phyloP scores from a whole-genome alignment of 2,113 vertebrate species.

The Thryonomys swinderianus region DNA sequence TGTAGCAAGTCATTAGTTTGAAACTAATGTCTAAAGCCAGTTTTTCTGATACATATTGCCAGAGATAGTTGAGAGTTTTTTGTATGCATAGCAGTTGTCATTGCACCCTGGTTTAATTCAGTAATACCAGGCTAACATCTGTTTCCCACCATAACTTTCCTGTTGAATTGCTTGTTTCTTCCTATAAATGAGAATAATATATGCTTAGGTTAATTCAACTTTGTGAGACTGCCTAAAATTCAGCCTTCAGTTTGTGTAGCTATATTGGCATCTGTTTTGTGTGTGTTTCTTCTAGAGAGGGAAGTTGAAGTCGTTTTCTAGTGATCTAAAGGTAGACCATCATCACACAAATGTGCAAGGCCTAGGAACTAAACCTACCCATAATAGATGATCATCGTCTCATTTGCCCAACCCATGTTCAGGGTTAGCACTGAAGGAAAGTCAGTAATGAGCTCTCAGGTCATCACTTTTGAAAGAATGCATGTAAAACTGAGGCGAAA shows the following conservation, averaged over 20 bases:
- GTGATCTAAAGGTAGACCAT: neutral
- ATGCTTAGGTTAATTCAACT: constrained; percentile 11
- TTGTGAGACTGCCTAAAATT: constrained; percentile 26
- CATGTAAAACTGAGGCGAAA: constrained; percentile 26
- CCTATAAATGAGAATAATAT: neutral
- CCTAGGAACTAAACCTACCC: neutral
- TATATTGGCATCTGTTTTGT: neutral
- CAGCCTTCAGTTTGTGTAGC: neutral
- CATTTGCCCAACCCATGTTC: neutral
- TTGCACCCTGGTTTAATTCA: neutral
- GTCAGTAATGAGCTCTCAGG: neutral
- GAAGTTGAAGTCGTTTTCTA: constrained; percentile 38
- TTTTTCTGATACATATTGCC: constrained; percentile 45
- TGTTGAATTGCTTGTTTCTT: neutral
- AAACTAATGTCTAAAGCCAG: neutral
- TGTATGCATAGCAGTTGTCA: neutral
- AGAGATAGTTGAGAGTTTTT: constrained; percentile 12
- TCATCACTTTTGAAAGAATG: neutral
- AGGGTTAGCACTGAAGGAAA: neutral
- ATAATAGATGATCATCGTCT: neutral
- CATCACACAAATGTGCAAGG: neutral
- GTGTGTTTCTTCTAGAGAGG: neutral
- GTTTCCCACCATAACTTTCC: constrained; percentile 31
- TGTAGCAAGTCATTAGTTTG: constrained; percentile 6
- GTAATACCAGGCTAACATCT: neutral